Evolutionary conservation across 2,888 invertebrate genomes (phyloP), one percentile per base, ranked within the genome.

Genomic region (Mimumesa dahlbomi): DNA sequence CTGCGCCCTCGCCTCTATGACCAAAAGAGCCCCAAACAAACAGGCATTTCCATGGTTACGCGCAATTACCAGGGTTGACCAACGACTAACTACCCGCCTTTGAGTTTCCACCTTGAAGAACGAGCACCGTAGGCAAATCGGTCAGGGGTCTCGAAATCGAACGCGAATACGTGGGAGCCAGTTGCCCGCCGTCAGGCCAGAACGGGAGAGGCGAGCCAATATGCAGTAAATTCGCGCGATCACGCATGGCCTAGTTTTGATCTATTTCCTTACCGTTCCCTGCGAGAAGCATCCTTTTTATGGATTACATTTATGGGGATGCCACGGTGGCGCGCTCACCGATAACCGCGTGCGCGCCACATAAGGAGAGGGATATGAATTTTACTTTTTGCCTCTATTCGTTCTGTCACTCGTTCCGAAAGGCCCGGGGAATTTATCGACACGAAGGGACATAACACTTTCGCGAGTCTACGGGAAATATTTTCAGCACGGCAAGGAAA

Each of bases 31-130:
- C 82, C 85, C 85, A 84, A 85, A 84, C 83, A 84, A 85, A 85
- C 85, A 85, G 79, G 82, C 82, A 85, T 85, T 85, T 84, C 85
- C 85, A 85, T 85, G 86, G 85, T 82, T 84, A 85, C 84, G 86
- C 84, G 83, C 85, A 85, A 85, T 85, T 85, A 86, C 84, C 75
- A 73, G 79, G 79, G 81, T 76, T 82, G 82, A 82, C 82, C 82
- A 84, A 72, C 82, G 79, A 78, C 74, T 82, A 83, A 82, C 80
- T 78, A 78, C 67, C 79, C 76, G 73, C 77, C 77, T 83, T 82
- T 83, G 81, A 79, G 71, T 83, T 82, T 82, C 83, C 81, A 82
- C 82, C 78, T 84, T 84, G 79, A 79, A 74, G 78, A 80, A 65
- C 75, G 66, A 67, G 76, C 76, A 68, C 67, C 61, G 48, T 73